phyloP scores from a whole-genome alignment of 1,140 invertebrate genomes.

The Nephotettix cincticeps region DNA sequence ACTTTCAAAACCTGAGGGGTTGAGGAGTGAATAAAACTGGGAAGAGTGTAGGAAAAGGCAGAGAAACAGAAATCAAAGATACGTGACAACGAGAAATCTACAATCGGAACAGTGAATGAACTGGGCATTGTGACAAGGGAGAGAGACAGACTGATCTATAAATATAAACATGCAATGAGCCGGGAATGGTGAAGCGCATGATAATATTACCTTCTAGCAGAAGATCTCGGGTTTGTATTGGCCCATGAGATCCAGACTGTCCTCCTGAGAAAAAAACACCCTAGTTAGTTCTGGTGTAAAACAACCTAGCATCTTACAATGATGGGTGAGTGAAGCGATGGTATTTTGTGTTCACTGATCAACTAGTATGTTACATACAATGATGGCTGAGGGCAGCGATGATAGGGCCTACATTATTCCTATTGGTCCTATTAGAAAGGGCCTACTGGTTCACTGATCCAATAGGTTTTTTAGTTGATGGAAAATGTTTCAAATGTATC shows the following conservation, averaged over 20 bases:
- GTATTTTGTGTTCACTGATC: too few relatives aligned
- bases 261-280: constrained; percentile 54
- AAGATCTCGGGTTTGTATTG: constrained; percentile 83
- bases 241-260: constrained; percentile 79
- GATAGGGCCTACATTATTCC: too few relatives aligned
- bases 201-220: constrained; percentile 68
- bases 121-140: background rate
- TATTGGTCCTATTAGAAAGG: too few relatives aligned
- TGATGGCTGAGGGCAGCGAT: too few relatives aligned
- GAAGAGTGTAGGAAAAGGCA: background rate
- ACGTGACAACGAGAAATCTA: background rate
- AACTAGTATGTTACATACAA: too few relatives aligned
- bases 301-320: too few relatives aligned
- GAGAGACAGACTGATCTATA: background rate
- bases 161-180: constrained; percentile 41
- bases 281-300: background rate
- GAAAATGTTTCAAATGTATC: too few relatives aligned
- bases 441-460: too few relatives aligned
- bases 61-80: constrained; percentile 1
- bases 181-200: background rate
- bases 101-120: background rate
- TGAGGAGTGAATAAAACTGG: background rate
- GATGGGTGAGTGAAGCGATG: too few relatives aligned
- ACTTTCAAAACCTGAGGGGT: background rate
- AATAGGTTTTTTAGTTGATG: too few relatives aligned